Conservation (phyloP, 2,113 vertebrate species). For the Piprites chloris region DNA sequence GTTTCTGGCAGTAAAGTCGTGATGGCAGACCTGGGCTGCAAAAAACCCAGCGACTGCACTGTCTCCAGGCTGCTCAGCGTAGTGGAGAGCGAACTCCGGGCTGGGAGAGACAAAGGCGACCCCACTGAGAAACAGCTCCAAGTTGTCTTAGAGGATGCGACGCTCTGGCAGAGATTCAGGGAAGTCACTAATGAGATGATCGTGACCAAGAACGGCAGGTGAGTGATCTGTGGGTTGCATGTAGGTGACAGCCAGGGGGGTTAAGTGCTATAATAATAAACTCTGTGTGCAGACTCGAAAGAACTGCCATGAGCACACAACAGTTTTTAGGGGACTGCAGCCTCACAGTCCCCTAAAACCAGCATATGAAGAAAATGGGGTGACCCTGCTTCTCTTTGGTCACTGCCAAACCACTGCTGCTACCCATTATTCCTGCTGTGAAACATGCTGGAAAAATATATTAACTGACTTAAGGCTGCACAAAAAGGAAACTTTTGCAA, state of each 20-base stretch:
- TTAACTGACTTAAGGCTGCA: not conserved
- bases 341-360: not conserved
- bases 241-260: not conserved
- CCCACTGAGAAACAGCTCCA: constrained; percentile 91
- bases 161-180: constrained; percentile 92
- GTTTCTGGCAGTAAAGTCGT: constrained; percentile 26
- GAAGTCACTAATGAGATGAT: constrained; percentile 98
- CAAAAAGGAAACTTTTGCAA: not conserved
- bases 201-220: constrained; percentile 98
- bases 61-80: constrained; percentile 87
- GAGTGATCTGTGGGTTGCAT: constrained; percentile 34
- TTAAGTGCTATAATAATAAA: not conserved
- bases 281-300: not conserved
- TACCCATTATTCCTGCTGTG: not conserved
- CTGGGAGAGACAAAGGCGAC: constrained; percentile 91
- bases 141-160: constrained; percentile 87
- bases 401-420: not conserved
- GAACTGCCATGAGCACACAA: not conserved
- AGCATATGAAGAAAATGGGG: not conserved
- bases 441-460: not conserved
- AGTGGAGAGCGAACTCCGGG: constrained; percentile 89
- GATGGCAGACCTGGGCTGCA: constrained; percentile 66
- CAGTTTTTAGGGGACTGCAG: not conserved
- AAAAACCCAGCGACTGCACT: constrained; percentile 69
- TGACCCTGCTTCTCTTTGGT: not conserved